Evolutionary conservation across 2,888 invertebrate genomes (phyloP), one percentile per base, ranked within the genome.

Genomic region (Myopa tessellatipennis): DNA sequence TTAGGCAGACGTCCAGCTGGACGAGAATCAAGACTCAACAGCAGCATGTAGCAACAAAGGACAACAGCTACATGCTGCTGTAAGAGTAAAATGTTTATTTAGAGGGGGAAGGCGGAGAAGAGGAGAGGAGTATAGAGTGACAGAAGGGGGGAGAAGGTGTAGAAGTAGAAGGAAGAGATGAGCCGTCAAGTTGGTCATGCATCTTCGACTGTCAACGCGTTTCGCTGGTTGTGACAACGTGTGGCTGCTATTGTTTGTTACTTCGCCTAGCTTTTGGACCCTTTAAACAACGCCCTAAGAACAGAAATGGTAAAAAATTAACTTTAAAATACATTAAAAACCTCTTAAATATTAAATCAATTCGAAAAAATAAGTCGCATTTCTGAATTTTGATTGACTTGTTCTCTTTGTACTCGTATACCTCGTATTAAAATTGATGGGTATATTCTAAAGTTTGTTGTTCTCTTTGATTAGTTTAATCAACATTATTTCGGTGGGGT

Each of bases 1-100:
- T 78, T 78, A 76, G 78, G 79, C 79, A 76, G 55, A 55, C 34
- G 61, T 78, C 79, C 78, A 78, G 77, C 16, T 78, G 78, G 71
- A 75, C 71, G 45, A 58, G 36, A 26, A 45, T 61, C 65, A 76
- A 76, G 71, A 63, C 50, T 40, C 45, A 69, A 50, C 45, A n/a
- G 10, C 10, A 55, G 16, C n/a, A 14, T 50, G 50, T 14, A n/a
- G 26, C 38, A 6, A 70, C 34, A 34, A 55, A 69, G 12, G 34
- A 6, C 45, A 2, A 1, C 3, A 14, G 58, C 5, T 58, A 16
- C 58, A 16, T 10, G 58, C 18, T 26, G 12, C 61, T 6, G 61
- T 61, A 18, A 26, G 12, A 26, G 61, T 26, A 18, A 18, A 61
- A n/a, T 5, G 55, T 55, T 8, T 45, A 10, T 8, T 45, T 0